phyloP scores from a whole-genome alignment of 1,140 invertebrate genomes.

The Drosophila quadrilineata region DNA sequence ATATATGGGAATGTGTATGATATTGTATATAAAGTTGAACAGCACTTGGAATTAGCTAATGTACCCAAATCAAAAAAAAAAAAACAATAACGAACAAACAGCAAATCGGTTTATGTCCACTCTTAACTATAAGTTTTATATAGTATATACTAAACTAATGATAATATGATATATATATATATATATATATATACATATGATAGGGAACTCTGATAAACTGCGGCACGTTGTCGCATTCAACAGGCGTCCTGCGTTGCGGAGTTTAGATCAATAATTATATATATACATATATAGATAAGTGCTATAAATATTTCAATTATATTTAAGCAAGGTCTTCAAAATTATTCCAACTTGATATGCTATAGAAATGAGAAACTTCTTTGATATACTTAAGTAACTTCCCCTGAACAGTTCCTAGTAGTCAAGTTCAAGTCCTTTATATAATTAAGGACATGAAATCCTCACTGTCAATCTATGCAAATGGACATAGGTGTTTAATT shows the following conservation, averaged over 20 bases:
- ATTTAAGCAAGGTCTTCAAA: not conserved
- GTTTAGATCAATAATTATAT: not conserved
- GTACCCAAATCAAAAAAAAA: too few relatives aligned
- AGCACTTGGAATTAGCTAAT: constrained; percentile 56
- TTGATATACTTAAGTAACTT: not conserved
- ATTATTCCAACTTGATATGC: too few relatives aligned
- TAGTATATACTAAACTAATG: constrained; percentile 13
- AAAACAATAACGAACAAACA: constrained; percentile 46
- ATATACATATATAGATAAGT: not conserved
- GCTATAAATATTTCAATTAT: not conserved
- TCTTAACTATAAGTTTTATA: constrained; percentile 67
- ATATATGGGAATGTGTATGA: constrained; percentile 40
- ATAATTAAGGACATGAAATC: too few relatives aligned
- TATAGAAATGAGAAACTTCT: not conserved
- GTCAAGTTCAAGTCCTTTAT: too few relatives aligned
- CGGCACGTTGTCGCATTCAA: constrained; percentile 6
- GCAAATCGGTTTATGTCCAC: constrained; percentile 77
- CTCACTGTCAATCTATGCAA: too few relatives aligned
- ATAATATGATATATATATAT: constrained; percentile 29
- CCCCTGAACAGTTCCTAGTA: constrained; percentile 13
- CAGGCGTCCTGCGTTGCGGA: constrained; percentile 12
- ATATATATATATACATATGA: constrained; percentile 20
- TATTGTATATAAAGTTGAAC: constrained; percentile 66
- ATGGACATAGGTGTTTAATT: too few relatives aligned
- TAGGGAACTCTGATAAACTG: constrained; percentile 5